A percentile compares a stretch with the other conserved stretches of the same genome.
Conservation (phyloP, 2,113 vertebrate genomes). For the Syngnathoides biaculeatus region DNA sequence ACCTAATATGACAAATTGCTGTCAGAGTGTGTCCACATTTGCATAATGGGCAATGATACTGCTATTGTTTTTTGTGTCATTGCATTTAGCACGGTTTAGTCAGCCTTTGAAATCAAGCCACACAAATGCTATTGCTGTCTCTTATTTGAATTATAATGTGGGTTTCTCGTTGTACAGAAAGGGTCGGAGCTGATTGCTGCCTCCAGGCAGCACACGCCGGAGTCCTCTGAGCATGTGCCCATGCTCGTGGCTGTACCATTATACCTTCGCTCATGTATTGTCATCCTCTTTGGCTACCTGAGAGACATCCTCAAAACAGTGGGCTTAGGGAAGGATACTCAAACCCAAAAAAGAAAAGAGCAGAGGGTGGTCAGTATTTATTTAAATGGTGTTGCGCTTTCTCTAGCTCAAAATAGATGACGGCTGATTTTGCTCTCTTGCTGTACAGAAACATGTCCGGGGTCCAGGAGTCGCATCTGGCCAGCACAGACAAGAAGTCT, state of each 20-base stretch:
- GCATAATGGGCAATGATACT: neutral
- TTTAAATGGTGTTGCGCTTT: constrained; percentile 15
- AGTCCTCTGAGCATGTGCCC: constrained; percentile 84
- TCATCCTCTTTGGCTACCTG: constrained; percentile 87
- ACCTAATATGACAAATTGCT: neutral
- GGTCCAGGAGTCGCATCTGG: constrained; percentile 60
- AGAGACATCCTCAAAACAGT: constrained; percentile 86
- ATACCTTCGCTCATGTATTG: constrained; percentile 85
- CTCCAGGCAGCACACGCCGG: constrained; percentile 64
- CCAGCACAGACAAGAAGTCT: constrained; percentile 70
- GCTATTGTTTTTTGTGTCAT: neutral
- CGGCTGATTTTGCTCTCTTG: constrained; percentile 38
- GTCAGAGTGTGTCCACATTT: neutral
- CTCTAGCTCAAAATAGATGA: constrained; percentile 22
- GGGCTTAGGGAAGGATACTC: constrained; percentile 83
- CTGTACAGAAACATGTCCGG: constrained; percentile 77
- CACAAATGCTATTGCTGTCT: constrained; percentile 18
- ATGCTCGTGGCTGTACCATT: constrained; percentile 85
- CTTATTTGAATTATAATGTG: constrained; percentile 32
- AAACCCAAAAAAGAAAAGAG: constrained; percentile 81
- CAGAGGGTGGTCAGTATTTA: constrained; percentile 69
- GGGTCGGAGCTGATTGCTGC: constrained; percentile 57
- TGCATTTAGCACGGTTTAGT: neutral
- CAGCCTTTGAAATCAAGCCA: constrained; percentile 8
- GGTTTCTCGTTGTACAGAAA: constrained; percentile 70